Evolutionary conservation across 2,888 invertebrate species (phyloP), one percentile per base, ranked within the genome.

Genomic region (Thelaira solivaga): DNA sequence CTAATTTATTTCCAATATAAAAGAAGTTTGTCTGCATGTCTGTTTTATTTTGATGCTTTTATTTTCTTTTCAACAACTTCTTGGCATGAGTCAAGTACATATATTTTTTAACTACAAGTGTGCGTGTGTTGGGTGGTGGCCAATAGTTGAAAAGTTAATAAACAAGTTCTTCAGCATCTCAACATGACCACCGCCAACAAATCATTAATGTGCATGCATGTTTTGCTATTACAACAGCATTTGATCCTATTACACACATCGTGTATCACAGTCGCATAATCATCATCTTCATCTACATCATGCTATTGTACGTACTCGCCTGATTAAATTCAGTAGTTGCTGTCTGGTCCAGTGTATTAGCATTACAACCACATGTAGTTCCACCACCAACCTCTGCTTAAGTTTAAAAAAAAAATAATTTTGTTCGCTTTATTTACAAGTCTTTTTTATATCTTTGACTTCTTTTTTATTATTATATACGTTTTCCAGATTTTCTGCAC

Each of bases 161-260:
- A 79, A 75, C 75, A 64, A 75, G 79, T 74, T 77, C 62, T 74
- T 65, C 78, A 62, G 68, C 72, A 77, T 77, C 62, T 73, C 62
- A 62, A 68, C 72, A 68, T 77, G 67, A 77, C 67, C 61, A 76
- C 76, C 67, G 55, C 61, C 74, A 75, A 53, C 67, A 64, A n/a
- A 55, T 47, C 43, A 18, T 26, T 29, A 41, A 41, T 51, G 57
- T 62, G 36, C 43, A n/a, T 10, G 51, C 43, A 34, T 4, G 11
- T 34, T 5, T 43, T 41, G n/a, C 20, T 29, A 18, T 31, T 41
- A 43, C 43, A 31, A 45, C 51, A 47, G 16, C 55, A 29, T 39
- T 26, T 55, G 34, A 53, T 47, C 55, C 39, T 34, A 36, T 43
- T 36, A 36, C n/a, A 59, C 8, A 29, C 34, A 62, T 20, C 39